Conservation (phyloP, 2,797 vertebrate genomes). For the Hyperoplus immaculatus region DNA sequence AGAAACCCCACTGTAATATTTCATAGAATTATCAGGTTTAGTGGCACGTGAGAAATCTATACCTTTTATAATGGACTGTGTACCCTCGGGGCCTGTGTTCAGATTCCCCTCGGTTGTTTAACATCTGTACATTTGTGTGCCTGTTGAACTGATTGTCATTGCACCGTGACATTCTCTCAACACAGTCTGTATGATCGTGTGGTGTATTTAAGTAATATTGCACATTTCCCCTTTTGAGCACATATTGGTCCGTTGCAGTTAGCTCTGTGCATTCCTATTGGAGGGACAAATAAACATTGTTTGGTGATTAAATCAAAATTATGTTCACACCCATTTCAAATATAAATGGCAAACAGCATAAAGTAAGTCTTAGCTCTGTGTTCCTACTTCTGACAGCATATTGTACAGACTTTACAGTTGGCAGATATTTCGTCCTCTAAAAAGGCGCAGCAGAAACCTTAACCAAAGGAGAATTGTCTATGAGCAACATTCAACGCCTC, state of each 20-base stretch:
- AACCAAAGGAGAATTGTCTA: slow-evolving; percentile 72
- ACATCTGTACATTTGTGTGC: slow-evolving; percentile 48
- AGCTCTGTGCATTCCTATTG: slow-evolving; percentile 84
- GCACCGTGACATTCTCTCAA: slow-evolving; percentile 69
- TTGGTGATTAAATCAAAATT: slow-evolving; percentile 81
- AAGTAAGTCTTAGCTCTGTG: slow-evolving; percentile 86
- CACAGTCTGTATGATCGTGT: slow-evolving; percentile 57
- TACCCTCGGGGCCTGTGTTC: neutral
- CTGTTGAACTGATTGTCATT: slow-evolving; percentile 88
- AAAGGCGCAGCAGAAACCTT: slow-evolving; percentile 65
- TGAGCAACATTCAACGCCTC: slow-evolving; percentile 79
- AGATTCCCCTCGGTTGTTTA: slow-evolving; percentile 36
- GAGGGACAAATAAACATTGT: slow-evolving; percentile 79
- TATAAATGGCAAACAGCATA: slow-evolving; percentile 85
- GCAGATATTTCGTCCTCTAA: slow-evolving; percentile 64
- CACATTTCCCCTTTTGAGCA: slow-evolving; percentile 86
- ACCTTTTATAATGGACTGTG: neutral
- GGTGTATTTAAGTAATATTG: slow-evolving; percentile 85
- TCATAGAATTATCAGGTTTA: slow-evolving; percentile 4
- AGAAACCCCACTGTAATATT: slow-evolving; percentile 11
- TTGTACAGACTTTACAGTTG: slow-evolving; percentile 91
- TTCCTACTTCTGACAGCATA: slow-evolving; percentile 84
- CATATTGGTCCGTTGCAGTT: slow-evolving; percentile 89
- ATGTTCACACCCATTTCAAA: slow-evolving; percentile 70
- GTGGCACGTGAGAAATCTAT: slow-evolving; percentile 23